These are phyloP conservation scores for Podargus strigoides DNA, from an alignment of 2,797 vertebrate genomes.

Conservation along the genomic window DNA sequence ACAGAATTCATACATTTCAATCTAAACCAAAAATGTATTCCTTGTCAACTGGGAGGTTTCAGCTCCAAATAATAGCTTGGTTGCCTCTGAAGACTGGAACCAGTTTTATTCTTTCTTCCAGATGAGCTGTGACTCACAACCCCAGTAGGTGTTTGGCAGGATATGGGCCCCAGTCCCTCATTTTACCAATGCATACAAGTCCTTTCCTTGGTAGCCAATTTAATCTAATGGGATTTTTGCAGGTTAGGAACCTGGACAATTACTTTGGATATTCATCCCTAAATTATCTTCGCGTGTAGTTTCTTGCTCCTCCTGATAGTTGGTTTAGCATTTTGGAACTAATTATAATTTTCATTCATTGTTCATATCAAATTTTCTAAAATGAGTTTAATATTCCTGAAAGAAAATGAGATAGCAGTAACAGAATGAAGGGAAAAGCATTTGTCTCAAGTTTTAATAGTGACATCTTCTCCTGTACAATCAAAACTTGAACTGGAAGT, in stretches of 20 bases:
- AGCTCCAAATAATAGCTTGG: background rate
- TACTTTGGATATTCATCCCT: background rate
- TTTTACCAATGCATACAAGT: background rate
- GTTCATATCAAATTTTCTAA: background rate
- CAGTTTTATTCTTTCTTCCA: background rate
- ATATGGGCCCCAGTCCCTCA: background rate
- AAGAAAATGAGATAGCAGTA: background rate
- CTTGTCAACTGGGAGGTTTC: background rate
- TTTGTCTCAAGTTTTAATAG: background rate
- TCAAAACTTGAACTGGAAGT: background rate
- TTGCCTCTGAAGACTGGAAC: background rate
- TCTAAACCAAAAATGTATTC: background rate
- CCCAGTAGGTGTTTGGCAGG: background rate
- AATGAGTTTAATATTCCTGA: background rate
- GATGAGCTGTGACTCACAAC: background rate
- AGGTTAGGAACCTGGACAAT: background rate
- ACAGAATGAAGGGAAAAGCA: background rate
- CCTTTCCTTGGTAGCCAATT: background rate
- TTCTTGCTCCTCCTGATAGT: background rate
- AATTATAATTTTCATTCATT: background rate
- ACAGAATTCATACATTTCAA: background rate
- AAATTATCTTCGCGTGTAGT: background rate
- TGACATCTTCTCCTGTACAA: background rate
- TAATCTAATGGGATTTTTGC: background rate
- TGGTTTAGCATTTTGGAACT: background rate